These are phyloP conservation scores for Takifugu rubripes DNA, from an alignment of 2,797 vertebrate genomes.

Conservation along the genomic window DNA sequence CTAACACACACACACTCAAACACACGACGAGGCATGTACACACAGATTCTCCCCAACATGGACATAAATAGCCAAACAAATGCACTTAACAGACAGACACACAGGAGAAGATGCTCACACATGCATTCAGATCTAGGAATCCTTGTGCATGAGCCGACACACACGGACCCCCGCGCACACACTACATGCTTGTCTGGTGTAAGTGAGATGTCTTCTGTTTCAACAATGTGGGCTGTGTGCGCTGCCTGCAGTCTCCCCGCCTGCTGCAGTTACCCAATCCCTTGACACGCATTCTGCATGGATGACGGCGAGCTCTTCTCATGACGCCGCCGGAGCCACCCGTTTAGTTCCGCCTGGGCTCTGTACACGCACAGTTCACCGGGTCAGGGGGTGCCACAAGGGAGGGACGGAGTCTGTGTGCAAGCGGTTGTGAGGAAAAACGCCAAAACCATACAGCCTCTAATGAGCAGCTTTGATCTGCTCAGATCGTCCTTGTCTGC, in stretches of 20 bases:
- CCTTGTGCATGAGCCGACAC: slow-evolving; percentile 15
- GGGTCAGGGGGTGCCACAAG: slow-evolving; percentile 55
- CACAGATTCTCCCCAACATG: slow-evolving; percentile 10
- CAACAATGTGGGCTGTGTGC: slow-evolving; percentile 74
- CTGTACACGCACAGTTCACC: slow-evolving; percentile 71
- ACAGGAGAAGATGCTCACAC: slow-evolving; percentile 1
- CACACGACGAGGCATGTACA: slow-evolving; percentile 12
- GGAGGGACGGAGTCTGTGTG: slow-evolving; percentile 27
- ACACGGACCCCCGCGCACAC: slow-evolving; percentile 41
- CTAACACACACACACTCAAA: slow-evolving; percentile 35
- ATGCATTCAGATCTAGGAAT: slow-evolving; percentile 29
- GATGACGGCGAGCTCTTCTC: slow-evolving; percentile 71
- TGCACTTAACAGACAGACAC: slow-evolving; percentile 6
- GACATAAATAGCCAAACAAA: slow-evolving; percentile 9
- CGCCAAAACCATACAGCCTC: slow-evolving; percentile 6
- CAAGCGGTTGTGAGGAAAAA: slow-evolving; percentile 34
- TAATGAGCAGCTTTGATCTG: slow-evolving; percentile 52
- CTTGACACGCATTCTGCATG: slow-evolving; percentile 73
- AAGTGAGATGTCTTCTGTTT: slow-evolving; percentile 75
- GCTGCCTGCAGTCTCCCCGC: slow-evolving; percentile 55
- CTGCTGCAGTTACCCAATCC: slow-evolving; percentile 73
- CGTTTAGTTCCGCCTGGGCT: slow-evolving; percentile 71
- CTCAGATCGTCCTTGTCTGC: slow-evolving; percentile 16
- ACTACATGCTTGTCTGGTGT: slow-evolving; percentile 59
- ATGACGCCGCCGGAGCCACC: slow-evolving; percentile 71